Evolutionary conservation across 2,797 vertebrate genomes (phyloP), one percentile per base, ranked within the genome.

Genomic region (Gallinago stenura): DNA sequence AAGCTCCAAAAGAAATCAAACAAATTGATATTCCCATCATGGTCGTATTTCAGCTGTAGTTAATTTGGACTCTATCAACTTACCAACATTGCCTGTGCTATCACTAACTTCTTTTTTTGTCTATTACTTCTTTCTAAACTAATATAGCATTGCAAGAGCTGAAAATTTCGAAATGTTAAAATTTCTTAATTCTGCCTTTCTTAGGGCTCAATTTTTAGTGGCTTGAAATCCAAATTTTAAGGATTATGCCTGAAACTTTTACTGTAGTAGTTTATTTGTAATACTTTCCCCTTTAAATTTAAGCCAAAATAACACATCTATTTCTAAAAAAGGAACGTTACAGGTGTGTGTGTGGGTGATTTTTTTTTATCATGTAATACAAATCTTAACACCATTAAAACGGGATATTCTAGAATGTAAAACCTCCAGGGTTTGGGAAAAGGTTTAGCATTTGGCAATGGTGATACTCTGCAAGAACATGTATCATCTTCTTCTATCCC

Each of bases 311-410:
- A 46, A 70, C 6, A 8, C 20, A 68, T 7, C 9, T 2, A 3
- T 56, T 60, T 83, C 8, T 33, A 15, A 35, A 70, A 81, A 64
- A 45, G 1, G 0, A 60, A 35, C 4, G 16, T 22, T 43, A 72
- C 8, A 5, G 3, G 5, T 6, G 28, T 15, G 3, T 9, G 51
- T 10, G 28, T 6, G 9, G 6, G 60, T 45, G 4, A 3, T 39
- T 5, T 51, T 51, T 33, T 43, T 69, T 69, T 31, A 37, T 54
- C 8, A 7, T 41, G 21, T n/a, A 37, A 53, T 37, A 73, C 8
- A 58, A 70, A 51, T 35, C 15, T 33, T 65, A 82, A 20, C 3
- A 57, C 4, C 15, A 33, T 5, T 54, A 15, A 14, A 83, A 69
- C 69, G 14, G 73, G 19, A 56, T 3, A 61, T 3, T 48, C 9